Base-by-base conservation (phyloP, 2,888 invertebrate species). In the Melieria omissa region DNA sequence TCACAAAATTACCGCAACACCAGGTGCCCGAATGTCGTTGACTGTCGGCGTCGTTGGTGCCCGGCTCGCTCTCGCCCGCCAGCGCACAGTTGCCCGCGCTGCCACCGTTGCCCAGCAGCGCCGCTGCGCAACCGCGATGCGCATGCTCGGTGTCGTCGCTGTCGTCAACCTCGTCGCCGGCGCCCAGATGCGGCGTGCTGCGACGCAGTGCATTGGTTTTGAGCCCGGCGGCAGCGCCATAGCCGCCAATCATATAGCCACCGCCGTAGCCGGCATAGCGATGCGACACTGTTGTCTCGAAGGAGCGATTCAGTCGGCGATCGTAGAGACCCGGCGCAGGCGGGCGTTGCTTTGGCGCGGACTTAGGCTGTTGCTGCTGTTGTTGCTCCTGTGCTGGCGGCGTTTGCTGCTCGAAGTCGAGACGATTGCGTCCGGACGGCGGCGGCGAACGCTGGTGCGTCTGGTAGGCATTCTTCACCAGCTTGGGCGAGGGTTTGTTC, bases 1-100 rank as follows among this genome's bases (percentile, higher is more conserved):
- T 88, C 77, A 93, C 93, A 88, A 93, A 92, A 79, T 92, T 91
- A 84, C 93, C 93, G 86, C 93, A 93, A 87, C 93, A 93, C 93
- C 93, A 93, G 75, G 86, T 86, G 72, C 86, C 86, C 75, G 87
- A 86, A 76, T 86, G 85, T 71, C 86, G 79, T 75, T 85, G 81
- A 73, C 77, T 80, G 74, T 82, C 82, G 46, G 73, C 74, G 71
- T 73, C 46, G 68, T 71, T 55, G 54, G 54, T 52, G 57, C 62
- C 60, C 41, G 64, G 42, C n/a, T 16, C 45, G 14, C 54, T 52
- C 16, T 60, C 52, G 6, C 63, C 72, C 4, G 60, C 63, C 7
- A 54, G 71, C 8, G 58, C 41, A 12, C 73, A 72, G 41, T 52
- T 64, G 58, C 61, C 57, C 29, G 49, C 69, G 41, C 70, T 57